Base-by-base conservation (phyloP, 2,113 vertebrate genomes). In the Cebidichthys violaceus region DNA sequence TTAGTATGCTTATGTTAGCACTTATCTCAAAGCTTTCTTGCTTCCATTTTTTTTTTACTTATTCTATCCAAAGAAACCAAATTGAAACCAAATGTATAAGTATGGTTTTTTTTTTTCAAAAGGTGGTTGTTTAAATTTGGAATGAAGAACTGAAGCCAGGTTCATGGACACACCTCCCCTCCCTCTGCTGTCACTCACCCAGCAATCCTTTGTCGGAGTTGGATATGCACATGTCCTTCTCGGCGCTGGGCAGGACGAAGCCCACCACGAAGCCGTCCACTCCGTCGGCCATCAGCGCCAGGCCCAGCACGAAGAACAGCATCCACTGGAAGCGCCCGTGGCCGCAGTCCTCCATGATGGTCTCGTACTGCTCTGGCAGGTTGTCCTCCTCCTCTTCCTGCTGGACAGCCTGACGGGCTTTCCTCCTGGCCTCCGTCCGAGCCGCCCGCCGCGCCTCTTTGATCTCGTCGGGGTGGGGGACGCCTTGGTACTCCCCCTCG, bases 221-320 rank as follows among this genome's bases (percentile, higher is more conserved):
- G 83, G 97, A 96, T 89, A 99, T 96, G 88, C 98, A 99, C 98
- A 99, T 99, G 90, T 99, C 98, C 87, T 99, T 98, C 93, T 99
- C 98, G 1, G 97, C 98, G 37, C 97, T 99, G 81, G 98, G 98
- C 86, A 99, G 88, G 66, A 96, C 97, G 82, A 99, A 99, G 76
- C 97, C 97, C 89, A 99, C 98, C 91, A 99, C 98, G 10, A 98
- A 99, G 64, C 98, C 95, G 68, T 99, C 98, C 76, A 99, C 98
- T 0, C 98, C 98, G 9, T 99, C 98, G 0, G 98, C 98, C 98
- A 99, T 99, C 55, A 99, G 94, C 0, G 98, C 97, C 92, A 99
- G 90, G 10, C 98, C 98, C 88, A 99, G 92, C 88, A 99, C 96
- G 0, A 95, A 92, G 94, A 99, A 99, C 66, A 99, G 97, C 55